These are phyloP conservation scores for Ctenopoma kingsleyae DNA, from an alignment of 2,797 vertebrate genomes.

Conservation along the genomic window DNA sequence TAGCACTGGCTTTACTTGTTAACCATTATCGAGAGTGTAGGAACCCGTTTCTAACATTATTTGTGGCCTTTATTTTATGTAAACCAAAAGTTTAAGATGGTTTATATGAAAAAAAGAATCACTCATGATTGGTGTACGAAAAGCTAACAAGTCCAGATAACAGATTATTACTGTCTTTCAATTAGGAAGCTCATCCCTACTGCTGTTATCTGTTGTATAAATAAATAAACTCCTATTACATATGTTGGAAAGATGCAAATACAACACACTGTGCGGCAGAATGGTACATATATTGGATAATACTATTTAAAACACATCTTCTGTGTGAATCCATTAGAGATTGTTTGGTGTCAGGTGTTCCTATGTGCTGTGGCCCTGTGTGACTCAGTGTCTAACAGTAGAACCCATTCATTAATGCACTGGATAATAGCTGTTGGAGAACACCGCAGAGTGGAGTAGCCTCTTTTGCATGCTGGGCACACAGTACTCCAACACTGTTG, in stretches of 20 bases:
- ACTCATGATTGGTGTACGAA: background rate
- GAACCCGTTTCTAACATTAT: background rate
- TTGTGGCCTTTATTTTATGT: background rate
- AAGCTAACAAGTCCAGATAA: background rate
- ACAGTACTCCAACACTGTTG: constrained; percentile 55
- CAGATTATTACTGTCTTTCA: too few relatives aligned
- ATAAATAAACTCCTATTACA: constrained; percentile 2
- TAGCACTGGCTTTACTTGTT: background rate
- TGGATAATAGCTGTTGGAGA: constrained; percentile 64
- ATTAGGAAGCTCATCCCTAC: background rate
- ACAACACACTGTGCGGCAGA: background rate
- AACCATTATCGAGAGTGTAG: background rate
- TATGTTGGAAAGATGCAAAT: constrained; percentile 38
- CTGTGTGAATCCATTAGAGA: constrained; percentile 46
- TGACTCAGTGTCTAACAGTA: constrained; percentile 62
- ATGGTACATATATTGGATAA: constrained; percentile 7
- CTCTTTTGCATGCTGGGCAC: constrained; percentile 70
- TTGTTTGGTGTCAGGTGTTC: constrained; percentile 36
- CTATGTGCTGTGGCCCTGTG: constrained; percentile 31
- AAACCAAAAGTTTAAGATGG: constrained; percentile 2
- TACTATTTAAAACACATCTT: constrained; percentile 18
- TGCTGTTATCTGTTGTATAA: background rate
- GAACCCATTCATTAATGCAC: constrained; percentile 63
- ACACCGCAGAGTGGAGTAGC: constrained; percentile 36
- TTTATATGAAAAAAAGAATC: background rate